These are phyloP conservation scores for Coecobrya sp. DNA, from an alignment of 2,888 invertebrate species.

Conservation along the genomic window DNA sequence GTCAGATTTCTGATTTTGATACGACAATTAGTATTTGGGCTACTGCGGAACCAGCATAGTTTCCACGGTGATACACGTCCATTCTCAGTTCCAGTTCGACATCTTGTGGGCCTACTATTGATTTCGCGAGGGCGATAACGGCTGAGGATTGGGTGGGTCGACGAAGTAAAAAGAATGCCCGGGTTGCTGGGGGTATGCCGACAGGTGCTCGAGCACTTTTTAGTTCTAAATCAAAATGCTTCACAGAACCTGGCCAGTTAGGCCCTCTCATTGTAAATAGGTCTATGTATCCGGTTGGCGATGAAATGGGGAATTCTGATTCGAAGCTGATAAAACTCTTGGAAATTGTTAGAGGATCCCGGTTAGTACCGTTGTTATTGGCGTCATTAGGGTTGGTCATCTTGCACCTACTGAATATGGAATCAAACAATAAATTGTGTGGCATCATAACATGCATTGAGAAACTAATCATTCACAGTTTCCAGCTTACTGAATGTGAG, in stretches of 20 bases:
- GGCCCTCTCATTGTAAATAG: slow-evolving; percentile 97
- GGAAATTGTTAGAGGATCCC: slow-evolving; percentile 94
- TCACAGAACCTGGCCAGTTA: slow-evolving; percentile 90
- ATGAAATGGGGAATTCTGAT: slow-evolving; percentile 93
- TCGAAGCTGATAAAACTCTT: slow-evolving; percentile 98
- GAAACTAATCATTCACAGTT: background rate
- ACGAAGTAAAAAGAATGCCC: slow-evolving; percentile 88
- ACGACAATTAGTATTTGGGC: slow-evolving; percentile 95
- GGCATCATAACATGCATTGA: background rate
- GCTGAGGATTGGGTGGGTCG: slow-evolving; percentile 91
- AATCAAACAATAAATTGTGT: background rate
- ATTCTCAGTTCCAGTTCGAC: slow-evolving; percentile 95
- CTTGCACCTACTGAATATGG: slow-evolving; percentile 84
- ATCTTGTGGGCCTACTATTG: slow-evolving; percentile 95
- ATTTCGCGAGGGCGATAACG: slow-evolving; percentile 92
- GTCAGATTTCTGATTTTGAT: slow-evolving; percentile 93
- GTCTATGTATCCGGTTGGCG: slow-evolving; percentile 90
- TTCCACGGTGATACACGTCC: slow-evolving; percentile 92
- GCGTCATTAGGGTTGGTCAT: slow-evolving; percentile 77
- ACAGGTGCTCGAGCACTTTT: slow-evolving; percentile 89
- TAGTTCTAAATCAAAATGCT: slow-evolving; percentile 92
- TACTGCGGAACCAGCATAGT: slow-evolving; percentile 94
- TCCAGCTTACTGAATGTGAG: slow-evolving; percentile 93
- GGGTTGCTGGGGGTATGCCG: slow-evolving; percentile 88
- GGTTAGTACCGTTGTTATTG: slow-evolving; percentile 86